Conservation (phyloP, 2,113 vertebrate species). For the Podiceps cristatus region DNA sequence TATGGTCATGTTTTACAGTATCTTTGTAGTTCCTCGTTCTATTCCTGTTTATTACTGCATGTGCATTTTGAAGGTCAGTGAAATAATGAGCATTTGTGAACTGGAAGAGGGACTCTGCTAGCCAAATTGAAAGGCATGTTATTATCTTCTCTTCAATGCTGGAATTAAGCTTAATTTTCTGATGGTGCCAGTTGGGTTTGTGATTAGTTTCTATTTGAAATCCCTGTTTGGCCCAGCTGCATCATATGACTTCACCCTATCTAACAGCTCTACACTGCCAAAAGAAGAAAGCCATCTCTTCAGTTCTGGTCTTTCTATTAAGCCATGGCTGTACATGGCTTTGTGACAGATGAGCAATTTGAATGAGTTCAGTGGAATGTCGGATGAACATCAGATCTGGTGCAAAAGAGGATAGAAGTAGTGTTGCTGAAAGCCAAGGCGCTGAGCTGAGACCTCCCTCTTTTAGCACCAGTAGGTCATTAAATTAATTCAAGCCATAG, state of each 20-base stretch:
- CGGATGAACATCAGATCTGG: background rate
- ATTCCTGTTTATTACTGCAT: background rate
- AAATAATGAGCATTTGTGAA: background rate
- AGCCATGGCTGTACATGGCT: fast-evolving
- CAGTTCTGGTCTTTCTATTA: background rate
- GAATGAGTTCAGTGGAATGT: background rate
- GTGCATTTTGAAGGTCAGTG: background rate
- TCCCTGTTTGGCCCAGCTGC: background rate
- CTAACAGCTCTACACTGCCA: fast-evolving
- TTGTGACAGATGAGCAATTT: background rate
- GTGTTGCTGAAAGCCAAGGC: background rate
- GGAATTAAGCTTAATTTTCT: background rate
- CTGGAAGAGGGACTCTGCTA: background rate
- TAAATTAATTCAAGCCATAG: background rate
- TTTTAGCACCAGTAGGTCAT: background rate
- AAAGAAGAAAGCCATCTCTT: background rate
- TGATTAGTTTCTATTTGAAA: background rate
- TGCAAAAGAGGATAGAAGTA: background rate
- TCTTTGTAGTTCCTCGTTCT: background rate
- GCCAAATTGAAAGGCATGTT: background rate
- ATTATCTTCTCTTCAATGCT: background rate
- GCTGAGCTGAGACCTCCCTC: background rate
- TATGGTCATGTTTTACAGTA: background rate
- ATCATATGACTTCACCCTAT: fast-evolving
- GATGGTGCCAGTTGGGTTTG: background rate